Base-by-base conservation (phyloP, 2,888 invertebrate genomes). In the Minunthozetes semirufus region DNA sequence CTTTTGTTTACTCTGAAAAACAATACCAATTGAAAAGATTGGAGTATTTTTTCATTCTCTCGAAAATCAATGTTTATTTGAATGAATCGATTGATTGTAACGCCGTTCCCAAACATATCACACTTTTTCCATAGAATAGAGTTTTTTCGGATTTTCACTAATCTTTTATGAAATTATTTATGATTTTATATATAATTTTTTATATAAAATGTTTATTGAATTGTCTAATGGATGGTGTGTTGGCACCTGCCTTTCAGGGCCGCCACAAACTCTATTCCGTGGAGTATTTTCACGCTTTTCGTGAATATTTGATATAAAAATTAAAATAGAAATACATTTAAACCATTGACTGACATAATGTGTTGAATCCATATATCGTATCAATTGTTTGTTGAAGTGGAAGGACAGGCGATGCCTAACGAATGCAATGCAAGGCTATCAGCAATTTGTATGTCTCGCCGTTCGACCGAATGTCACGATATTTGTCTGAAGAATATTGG, bases 381-480 rank as follows among this genome's bases (percentile, higher is more conserved):
- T 17, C 27, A 59, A 59, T 59, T 59, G 59, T 59, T 59, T 59
- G 59, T 27, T 59, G 59, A 5, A 66, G 33, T 66, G 63, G 63
- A 66, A 66, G 63, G 63, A 38, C 63, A 66, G 17, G 38, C 33
- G 63, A 66, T 66, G 63, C 63, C 63, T 66, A 66, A 66, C 63
- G 38, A 66, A 66, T 66, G 38, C 63, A 27, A 66, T 33, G 63
- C 38, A 15, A 66, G 42, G 42, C 42, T 42, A 42, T 42, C n/a
- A 27, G n/a, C n/a, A 19, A 38, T 38, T 66, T n/a, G 6, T 66
- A 38, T 66, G 63, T 38, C 38, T 66, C 9, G 19, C 33, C 63
- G 19, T 29, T 66, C 13, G 63, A 66, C 63, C 38, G 38, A 66
- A 66, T 38, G 63, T 38, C 63, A 66, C 63, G 63, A 66, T 27